Base-by-base conservation (phyloP, 2,797 vertebrate genomes). In the Pantherophis alleghaniensis region DNA sequence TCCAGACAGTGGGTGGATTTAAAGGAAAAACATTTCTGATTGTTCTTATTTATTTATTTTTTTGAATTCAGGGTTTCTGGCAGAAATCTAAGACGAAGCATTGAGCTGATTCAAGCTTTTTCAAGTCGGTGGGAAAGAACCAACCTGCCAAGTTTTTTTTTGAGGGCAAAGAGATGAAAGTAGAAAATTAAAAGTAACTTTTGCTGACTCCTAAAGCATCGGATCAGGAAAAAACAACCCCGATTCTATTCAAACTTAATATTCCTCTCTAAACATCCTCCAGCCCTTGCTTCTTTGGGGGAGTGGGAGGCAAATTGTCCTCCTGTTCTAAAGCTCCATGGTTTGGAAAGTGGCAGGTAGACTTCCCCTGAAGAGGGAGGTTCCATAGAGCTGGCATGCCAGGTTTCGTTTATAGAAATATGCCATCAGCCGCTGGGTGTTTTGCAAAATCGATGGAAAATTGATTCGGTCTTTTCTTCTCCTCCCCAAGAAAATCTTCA, bases 371-470 rank as follows among this genome's bases (percentile, higher is more conserved):
- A 47, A 16, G 7, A 14, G 13, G 93, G 94, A 92, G 60, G 92
- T 86, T 94, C 42, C 42, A 47, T 92, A 12, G 55, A 3, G 0
- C 37, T 55, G 56, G 53, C 18, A 20, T 9, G 66, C 47, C 24
- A 28, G 0, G 42, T 92, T 66, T 22, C 1, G 0, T 0, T 0
- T 4, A 51, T 66, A n/a, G 14, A 92, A 90, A 1, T 10, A 37
- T 1, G 10, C 26, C 2, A 2, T 59, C 90, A 11, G 14, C 57
- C 55, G 51, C 42, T 28, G 57, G 53, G 66, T 0, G 1, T 69
- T 2, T 10, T 55, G 92, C 16, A 86, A 37, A 93, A 24, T n/a
- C 0, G 0, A 53, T 86, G 59, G 93, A 66, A 69, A 86, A 32
- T 0, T 26, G 20, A 13, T 20, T 32, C 32, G 24, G 14, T 32